Conservation (phyloP, 2,113 vertebrate species). For the Pedionomus torquatus region DNA sequence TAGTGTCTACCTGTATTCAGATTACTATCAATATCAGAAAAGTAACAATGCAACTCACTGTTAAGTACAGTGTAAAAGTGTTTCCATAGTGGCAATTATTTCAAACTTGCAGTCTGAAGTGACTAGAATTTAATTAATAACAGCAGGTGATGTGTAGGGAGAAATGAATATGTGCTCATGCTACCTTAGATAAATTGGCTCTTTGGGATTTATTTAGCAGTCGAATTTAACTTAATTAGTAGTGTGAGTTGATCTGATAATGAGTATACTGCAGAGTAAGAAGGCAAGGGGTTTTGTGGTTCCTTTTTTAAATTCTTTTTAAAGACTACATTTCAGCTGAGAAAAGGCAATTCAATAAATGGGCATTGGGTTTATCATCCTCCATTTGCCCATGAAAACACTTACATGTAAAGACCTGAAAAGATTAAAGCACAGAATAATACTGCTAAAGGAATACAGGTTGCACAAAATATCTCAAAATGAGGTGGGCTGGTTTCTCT, state of each 20-base stretch:
- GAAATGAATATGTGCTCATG: background rate
- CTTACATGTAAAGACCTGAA: background rate
- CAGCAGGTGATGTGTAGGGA: background rate
- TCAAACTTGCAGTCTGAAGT: background rate
- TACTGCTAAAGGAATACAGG: background rate
- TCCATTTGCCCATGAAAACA: background rate
- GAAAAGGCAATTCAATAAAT: background rate
- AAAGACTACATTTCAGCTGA: background rate
- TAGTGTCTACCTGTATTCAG: background rate
- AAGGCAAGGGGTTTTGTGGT: background rate
- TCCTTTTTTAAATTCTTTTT: background rate
- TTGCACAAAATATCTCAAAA: background rate
- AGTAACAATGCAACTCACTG: background rate
- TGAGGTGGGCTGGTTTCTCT: background rate
- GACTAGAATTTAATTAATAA: slow-evolving; percentile 43
- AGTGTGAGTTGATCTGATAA: slow-evolving; percentile 22
- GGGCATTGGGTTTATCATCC: background rate
- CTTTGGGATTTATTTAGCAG: slow-evolving; percentile 20
- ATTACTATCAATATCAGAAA: background rate
- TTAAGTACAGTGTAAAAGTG: background rate
- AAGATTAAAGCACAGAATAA: background rate
- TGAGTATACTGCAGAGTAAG: background rate
- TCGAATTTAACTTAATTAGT: slow-evolving; percentile 32
- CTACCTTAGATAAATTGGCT: slow-evolving; percentile 19
- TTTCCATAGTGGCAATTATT: background rate